Base-by-base conservation (phyloP, 1,140 invertebrate genomes). In the Zaprionus ghesquierei region DNA sequence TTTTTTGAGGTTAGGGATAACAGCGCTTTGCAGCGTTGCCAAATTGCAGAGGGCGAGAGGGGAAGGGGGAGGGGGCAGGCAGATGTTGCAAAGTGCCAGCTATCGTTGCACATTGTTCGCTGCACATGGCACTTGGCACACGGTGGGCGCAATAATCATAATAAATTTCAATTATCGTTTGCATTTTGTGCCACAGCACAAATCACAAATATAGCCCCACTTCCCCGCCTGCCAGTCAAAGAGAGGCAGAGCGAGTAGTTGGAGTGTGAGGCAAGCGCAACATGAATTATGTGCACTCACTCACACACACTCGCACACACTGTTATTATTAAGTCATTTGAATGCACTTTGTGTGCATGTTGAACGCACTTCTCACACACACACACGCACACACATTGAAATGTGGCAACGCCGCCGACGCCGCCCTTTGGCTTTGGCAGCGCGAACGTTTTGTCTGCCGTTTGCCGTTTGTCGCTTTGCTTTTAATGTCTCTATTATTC, bases 91-190 rank as follows among this genome's bases (percentile, higher is more conserved):
- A 25, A 41, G 53, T 38, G 69, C 60, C 58, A 74, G 22, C 55
- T 58, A 58, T 65, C 46, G 59, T 56, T 78, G 75, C 79, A 77
- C 49, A 51, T 35, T 68, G 77, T 44, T 71, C 51, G 31, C 46
- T 61, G 55, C 78, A 80, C 53, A 61, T 75, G 72, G 56, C 68
- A 60, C 55, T 60, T 69, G 56, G 64, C 38, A 25, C 65, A 64
- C 65, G 60, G 69, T 72, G 75, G 70, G 75, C 78, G 79, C 80
- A 89, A 90, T 82, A 90, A 89, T 89, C 81, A 91, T 87, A 91
- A 91, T 91, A 91, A 91, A 91, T 91, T 90, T 91, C 90, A 91
- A 91, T 91, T 91, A 91, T 78, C 86, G 68, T 71, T 79, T 80
- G 77, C 77, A 80, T 80, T 81, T 71, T 50, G 61, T 58, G 62